Evolutionary conservation across 2,797 vertebrate species (phyloP), one percentile per base, ranked within the genome.

Genomic region (Enteromius unitaeniatus): DNA sequence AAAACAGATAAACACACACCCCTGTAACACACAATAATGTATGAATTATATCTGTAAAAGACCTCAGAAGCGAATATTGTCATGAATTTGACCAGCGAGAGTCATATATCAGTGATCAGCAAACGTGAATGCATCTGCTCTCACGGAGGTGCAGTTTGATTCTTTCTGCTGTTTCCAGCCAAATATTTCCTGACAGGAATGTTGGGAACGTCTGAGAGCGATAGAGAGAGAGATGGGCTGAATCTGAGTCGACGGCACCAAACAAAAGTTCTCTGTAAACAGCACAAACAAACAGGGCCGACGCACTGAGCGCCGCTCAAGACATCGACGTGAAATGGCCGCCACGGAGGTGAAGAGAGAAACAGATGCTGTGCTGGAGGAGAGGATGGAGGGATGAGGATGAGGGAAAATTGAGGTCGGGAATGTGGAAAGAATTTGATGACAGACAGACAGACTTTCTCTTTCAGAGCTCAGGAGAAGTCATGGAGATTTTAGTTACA

Each of bases 291-390:
- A 75, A 82, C 75, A 73, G 68, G n/a, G 26, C 40, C 82, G 42
- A 17, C 26, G 26, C 65, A 83, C 58, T 28, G 60, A 62, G 60
- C 62, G 19, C 55, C 49, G 77, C 53, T 31, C 28, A 74, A 53
- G 47, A 74, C 47, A 34, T 55, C 42, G 23, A 28, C 51, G 78
- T 84, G 86, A 88, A 88, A 89, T 89, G 87, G 85, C 84, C 53
- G 80, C 74, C 10, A 40, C 47, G 68, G 68, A 82, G 58, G 79
- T 67, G 78, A 69, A 34, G 64, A 79, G 78, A 79, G 64, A 79
- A 69, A 55, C 78, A 60, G 45, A 60, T 37, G 45, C 72, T 55
- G 15, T 3, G 8, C n/a, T n/a, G 31, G 23, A 53, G 42, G 10
- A 34, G 42, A 31, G 64, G 55, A 40, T 6, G 26, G 37, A 78